Conservation (phyloP, 2,888 invertebrate genomes). For the Pammene fasciana region DNA sequence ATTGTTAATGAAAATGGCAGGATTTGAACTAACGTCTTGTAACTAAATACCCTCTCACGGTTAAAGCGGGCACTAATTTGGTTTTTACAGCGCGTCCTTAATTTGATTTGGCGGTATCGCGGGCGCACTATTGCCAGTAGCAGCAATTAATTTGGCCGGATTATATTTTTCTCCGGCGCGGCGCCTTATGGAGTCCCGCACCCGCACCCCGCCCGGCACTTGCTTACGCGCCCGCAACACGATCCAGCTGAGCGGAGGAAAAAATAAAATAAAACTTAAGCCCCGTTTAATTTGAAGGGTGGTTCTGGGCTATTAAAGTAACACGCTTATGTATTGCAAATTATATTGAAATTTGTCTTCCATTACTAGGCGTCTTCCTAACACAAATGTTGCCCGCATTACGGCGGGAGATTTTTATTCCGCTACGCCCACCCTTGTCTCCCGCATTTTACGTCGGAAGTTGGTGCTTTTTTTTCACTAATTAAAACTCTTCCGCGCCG, state of each 20-base stretch:
- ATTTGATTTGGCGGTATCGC: slow-evolving; percentile 84
- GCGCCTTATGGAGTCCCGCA: slow-evolving; percentile 54
- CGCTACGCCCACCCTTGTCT: slow-evolving; percentile 81
- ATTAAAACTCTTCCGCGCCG: slow-evolving; percentile 84
- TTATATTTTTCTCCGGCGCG: slow-evolving; percentile 79
- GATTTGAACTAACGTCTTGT: slow-evolving; percentile 84
- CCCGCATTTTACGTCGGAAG: slow-evolving; percentile 80
- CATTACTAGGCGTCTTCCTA: slow-evolving; percentile 83
- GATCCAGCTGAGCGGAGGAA: slow-evolving; percentile 73
- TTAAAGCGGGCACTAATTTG: slow-evolving; percentile 84
- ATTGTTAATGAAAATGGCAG: slow-evolving; percentile 84
- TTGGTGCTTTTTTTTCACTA: slow-evolving; percentile 81
- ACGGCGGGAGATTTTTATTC: slow-evolving; percentile 81
- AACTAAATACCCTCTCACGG: slow-evolving; percentile 83
- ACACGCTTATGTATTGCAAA: slow-evolving; percentile 85
- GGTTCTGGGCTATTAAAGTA: slow-evolving; percentile 85
- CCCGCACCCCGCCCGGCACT: slow-evolving; percentile 53
- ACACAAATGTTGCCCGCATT: slow-evolving; percentile 84
- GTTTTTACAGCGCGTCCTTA: slow-evolving; percentile 84
- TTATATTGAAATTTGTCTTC: slow-evolving; percentile 85
- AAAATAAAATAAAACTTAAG: slow-evolving; percentile 84
- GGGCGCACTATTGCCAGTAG: slow-evolving; percentile 81
- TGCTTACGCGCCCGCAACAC: slow-evolving; percentile 67
- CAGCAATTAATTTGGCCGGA: slow-evolving; percentile 83
- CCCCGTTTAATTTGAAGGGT: slow-evolving; percentile 84